Evolutionary conservation across 2,797 vertebrate species (phyloP), one percentile per base, ranked within the genome.

Genomic region (Enteromius fasciolatus): DNA sequence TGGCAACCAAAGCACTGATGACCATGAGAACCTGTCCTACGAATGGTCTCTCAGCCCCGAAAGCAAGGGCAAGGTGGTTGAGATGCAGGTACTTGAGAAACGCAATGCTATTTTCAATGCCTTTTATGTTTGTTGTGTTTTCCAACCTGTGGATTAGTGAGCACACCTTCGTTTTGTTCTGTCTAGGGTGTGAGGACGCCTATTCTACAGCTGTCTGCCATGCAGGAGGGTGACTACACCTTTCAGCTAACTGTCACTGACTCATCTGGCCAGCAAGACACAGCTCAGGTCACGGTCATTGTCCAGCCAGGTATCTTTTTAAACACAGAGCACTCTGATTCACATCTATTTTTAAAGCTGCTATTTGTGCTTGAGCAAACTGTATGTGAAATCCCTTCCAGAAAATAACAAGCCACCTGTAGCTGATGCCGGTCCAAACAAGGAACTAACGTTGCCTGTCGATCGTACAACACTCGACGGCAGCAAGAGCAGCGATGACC

Each of bases 181-280:
- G 12, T 66, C 23, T 84, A 99, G 98, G 98, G 98, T 0, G 98
- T 99, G 52, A 94, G 97, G 85, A 99, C 97, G 0, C 94, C 97
- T 0, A 94, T 89, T 74, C 91, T 99, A 50, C 98, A 99, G 93
- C 95, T 99, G 69, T 99, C 98, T 3, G 97, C 97, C 3, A 95
- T 99, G 96, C 96, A 98, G 89, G 98, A 98, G 90, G 98, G 97
- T 59, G 98, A 99, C 90, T 99, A 99, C 87, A 99, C 98, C 76
- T 97, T 99, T 89, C 95, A 98, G 91, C 96, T 99, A 67, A 99
- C 96, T 0, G 97, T 99, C 86, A 98, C 96, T 0, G 98, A 99
- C 92, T 97, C 97, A 0, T 90, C 94, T 18, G 97, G 96, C 81
- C 98, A 99, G 89, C 97, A 99, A 89, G 95, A 95, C 90, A 99